These are phyloP conservation scores for Caracal caracal DNA, from an alignment of 2,113 vertebrate genomes.

Conservation along the genomic window DNA sequence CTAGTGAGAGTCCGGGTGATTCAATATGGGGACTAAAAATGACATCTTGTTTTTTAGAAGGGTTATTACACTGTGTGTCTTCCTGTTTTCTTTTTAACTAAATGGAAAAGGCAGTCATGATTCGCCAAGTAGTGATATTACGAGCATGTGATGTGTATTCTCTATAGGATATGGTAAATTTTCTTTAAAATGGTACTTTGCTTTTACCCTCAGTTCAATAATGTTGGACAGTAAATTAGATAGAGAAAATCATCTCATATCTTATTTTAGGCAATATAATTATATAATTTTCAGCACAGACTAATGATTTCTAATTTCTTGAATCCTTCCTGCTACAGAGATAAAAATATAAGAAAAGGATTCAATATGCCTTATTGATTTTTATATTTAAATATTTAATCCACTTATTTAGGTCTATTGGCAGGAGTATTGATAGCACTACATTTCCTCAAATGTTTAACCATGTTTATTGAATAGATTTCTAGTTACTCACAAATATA, in stretches of 20 bases:
- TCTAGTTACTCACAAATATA: neutral
- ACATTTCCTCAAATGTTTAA: neutral
- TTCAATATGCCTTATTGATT: neutral
- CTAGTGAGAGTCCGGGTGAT: constrained; percentile 40
- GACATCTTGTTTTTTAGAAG: constrained; percentile 13
- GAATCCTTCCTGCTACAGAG: neutral
- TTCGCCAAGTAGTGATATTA: constrained; percentile 61
- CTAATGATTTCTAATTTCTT: neutral
- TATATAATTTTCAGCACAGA: neutral
- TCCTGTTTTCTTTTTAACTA: constrained; percentile 72
- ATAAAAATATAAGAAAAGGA: neutral
- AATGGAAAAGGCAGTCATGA: constrained; percentile 58
- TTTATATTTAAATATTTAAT: neutral
- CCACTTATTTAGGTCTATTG: neutral
- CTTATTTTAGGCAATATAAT: constrained; percentile 37
- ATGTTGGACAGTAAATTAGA: constrained; percentile 68
- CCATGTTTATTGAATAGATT: neutral
- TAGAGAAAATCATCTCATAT: constrained; percentile 47
- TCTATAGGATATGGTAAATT: constrained; percentile 64
- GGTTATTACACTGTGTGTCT: constrained; percentile 62
- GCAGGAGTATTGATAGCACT: neutral
- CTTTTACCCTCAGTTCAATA: constrained; percentile 70
- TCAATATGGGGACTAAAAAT: constrained; percentile 36
- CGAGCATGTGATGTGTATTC: constrained; percentile 36
- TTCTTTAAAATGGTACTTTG: constrained; percentile 73